Base-by-base conservation (phyloP, 1,140 invertebrate species). In the Asobara japonica region DNA sequence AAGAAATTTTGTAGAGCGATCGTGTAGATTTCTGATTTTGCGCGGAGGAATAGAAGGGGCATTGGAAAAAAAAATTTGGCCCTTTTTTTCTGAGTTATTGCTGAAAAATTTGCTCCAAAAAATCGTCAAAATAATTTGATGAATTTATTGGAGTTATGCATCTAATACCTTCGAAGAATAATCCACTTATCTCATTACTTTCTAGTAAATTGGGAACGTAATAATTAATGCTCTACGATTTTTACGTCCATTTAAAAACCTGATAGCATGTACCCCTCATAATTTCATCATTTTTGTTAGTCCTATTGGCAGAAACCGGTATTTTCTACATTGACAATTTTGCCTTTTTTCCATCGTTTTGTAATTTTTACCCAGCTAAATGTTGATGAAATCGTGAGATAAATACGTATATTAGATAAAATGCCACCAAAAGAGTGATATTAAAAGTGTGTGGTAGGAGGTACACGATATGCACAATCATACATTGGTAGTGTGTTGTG, bases 391-490 rank as follows among this genome's bases (percentile, higher is more conserved):
- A 56, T 22, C 51, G 51, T 10, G 18, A 56, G 51, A 56, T 56
- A 56, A 56, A 56, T 25, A 56, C 51, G 51, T 8, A 56, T 18
- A 27, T 56, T 25, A 18, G 51, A 22, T 27, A 20, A 56, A 56
- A 56, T 56, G 51, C 51, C 22, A 56, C 51, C 51, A 13, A 20
- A 22, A 56, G 51, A 56, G 20, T 56, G 11, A 56, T 56, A 56
- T 25, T 56, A 4, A 25, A 18, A 56, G 20, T 56, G 18, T 56
- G 25, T 25, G 22, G 51, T 22, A 56, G 51, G 25, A 11, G 25
- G 41, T 56, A 30, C 25, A 64, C 20, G 31, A 51, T 48, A 36
- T 45, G 56, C 38, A 48, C n/a, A 71, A 71, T 29, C 60, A 29
- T 56, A 16, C 6, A 45, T 27, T 25, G 51, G 25, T 22, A 56